Evolutionary conservation across 2,797 vertebrate species (phyloP).

Genomic region (Novumbra hubbsi): DNA sequence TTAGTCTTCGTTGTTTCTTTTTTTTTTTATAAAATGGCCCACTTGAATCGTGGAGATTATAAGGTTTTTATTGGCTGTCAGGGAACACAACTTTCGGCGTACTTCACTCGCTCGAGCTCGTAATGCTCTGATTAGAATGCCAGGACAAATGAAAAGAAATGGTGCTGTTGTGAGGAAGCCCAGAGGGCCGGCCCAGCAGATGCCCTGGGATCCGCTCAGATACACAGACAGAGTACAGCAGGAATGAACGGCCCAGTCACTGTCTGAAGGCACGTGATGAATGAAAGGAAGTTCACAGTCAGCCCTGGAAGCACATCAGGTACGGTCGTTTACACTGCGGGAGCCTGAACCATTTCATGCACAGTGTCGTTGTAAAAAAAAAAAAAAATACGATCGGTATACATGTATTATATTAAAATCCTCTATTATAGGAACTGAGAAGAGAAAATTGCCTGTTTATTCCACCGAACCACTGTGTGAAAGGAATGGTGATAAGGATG

Average conservation of each 20-base stretch:
- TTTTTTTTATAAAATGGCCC: slow-evolving; percentile 72
- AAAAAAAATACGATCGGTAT: slow-evolving; percentile 69
- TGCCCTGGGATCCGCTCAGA: slow-evolving; percentile 60
- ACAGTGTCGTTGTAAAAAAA: slow-evolving; percentile 52
- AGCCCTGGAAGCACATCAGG: slow-evolving; percentile 40
- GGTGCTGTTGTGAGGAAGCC: slow-evolving; percentile 48
- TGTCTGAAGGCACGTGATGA: slow-evolving; percentile 43
- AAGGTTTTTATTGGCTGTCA: slow-evolving; percentile 85
- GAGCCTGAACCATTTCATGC: slow-evolving; percentile 48
- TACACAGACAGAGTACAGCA: slow-evolving; percentile 52
- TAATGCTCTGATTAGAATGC: slow-evolving; percentile 79
- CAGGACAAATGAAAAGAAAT: slow-evolving; percentile 78
- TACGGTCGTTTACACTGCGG: slow-evolving; percentile 29
- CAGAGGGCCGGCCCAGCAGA: slow-evolving; percentile 53
- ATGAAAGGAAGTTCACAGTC: slow-evolving; percentile 47
- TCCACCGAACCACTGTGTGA: slow-evolving; percentile 42
- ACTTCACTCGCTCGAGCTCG: slow-evolving; percentile 77
- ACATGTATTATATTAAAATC: slow-evolving; percentile 69
- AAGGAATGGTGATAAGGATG: slow-evolving; percentile 63
- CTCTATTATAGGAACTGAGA: slow-evolving; percentile 60
- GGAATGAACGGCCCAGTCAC: slow-evolving; percentile 45
- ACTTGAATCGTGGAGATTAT: slow-evolving; percentile 81
- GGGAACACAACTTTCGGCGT: slow-evolving; percentile 78
- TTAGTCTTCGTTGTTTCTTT: slow-evolving; percentile 77
- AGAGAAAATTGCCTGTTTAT: slow-evolving; percentile 57